A percentile compares a stretch with the other conserved stretches of the same genome.
Evolutionary conservation across 30 jellyfish, hydroid and myxozoan genomes (phyloP).

Genomic region (Pelagia noctiluca): DNA sequence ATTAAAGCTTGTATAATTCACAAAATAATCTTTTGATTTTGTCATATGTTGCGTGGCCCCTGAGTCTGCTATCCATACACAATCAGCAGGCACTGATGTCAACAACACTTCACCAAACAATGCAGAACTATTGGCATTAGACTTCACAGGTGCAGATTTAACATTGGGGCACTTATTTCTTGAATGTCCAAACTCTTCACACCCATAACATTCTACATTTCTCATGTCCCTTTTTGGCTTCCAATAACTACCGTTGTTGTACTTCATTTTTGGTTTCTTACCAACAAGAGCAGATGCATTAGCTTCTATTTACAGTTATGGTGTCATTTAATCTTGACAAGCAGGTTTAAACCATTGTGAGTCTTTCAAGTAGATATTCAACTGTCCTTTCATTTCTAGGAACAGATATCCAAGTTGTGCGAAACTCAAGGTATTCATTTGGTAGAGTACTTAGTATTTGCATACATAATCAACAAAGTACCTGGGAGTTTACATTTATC

Average conservation of each 20-base stretch:
- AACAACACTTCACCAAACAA: too few relatives aligned
- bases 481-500: slow-evolving; percentile 42
- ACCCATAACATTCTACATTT: slow-evolving; percentile 29
- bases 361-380: slow-evolving; percentile 48
- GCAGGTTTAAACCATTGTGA: slow-evolving; percentile 43
- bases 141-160: slow-evolving; percentile 23
- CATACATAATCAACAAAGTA: slow-evolving; percentile 33
- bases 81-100: slow-evolving; percentile 47
- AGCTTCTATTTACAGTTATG: slow-evolving; percentile 24
- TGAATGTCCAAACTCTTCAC: slow-evolving; percentile 39
- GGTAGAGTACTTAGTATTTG: slow-evolving; percentile 45
- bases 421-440: slow-evolving; percentile 48
- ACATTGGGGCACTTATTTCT: slow-evolving; percentile 37
- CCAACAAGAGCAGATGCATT: slow-evolving; percentile 46
- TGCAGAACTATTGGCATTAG: slow-evolving; percentile 37
- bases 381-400: slow-evolving; percentile 42
- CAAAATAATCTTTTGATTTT: slow-evolving; percentile 41
- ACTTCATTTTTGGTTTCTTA: slow-evolving; percentile 33
- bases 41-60: slow-evolving; percentile 52
- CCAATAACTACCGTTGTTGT: slow-evolving; percentile 23
- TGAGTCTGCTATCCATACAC: slow-evolving; percentile 45
- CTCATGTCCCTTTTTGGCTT: slow-evolving; percentile 41
- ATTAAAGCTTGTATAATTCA: slow-evolving; percentile 24
- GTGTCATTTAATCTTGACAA: slow-evolving; percentile 40
- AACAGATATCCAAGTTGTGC: background rate